Base-by-base conservation (phyloP, 2,113 vertebrate genomes). In the Gobius niger region DNA sequence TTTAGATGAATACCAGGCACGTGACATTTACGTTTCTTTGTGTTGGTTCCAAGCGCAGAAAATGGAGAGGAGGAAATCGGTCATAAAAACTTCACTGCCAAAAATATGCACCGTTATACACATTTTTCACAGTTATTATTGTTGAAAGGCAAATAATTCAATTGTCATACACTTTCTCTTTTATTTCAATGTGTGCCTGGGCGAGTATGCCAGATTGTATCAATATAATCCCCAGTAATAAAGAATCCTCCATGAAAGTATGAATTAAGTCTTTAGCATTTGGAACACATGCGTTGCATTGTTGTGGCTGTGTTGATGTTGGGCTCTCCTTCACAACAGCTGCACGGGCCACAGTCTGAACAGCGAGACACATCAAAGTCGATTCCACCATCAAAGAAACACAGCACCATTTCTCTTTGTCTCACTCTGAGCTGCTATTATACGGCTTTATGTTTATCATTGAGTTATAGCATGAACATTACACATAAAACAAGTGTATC, bases 401-500 rank as follows among this genome's bases (percentile, higher is more conserved):
- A 77, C 65, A 80, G 57, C 51, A 77, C 73, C 80, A 83, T 75
- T 82, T 88, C 69, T 80, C 68, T 16, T 7, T 81, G 81, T 81
- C 63, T 74, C 44, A 50, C 71, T 78, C 81, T 66, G 46, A 75
- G 75, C 67, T 63, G 63, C 74, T 68, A 80, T 77, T 77, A 65
- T 81, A 57, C 52, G 34, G 67, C 68, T 77, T 65, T 54, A 40
- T 79, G 76, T 85, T 85, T 81, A 82, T 82, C 72, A 74, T 64
- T 79, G 79, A 86, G 71, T 76, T 77, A 76, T 51, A 68, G 68
- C 81, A 72, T 82, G 73, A 79, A 65, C 4, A 13, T 78, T 70
- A 76, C 72, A 84, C 81, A 85, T 60, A 73, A 79, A 82, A 83
- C 76, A 82, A 83, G 65, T 72, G 68, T 79, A 88, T 83, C 81